Conservation (phyloP, 2,888 invertebrate species). For the Lymantria monacha region DNA sequence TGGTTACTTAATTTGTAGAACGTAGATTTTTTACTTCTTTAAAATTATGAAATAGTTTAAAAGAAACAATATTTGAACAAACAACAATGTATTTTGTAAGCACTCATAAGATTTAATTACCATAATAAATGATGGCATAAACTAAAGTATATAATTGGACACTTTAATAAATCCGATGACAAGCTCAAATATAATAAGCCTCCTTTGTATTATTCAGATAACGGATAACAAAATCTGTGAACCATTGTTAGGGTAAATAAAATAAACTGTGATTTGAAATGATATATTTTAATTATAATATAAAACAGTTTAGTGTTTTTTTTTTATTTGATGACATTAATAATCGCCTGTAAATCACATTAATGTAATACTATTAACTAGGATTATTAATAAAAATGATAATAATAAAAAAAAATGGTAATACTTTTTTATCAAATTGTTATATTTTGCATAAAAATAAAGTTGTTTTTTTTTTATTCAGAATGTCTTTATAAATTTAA, state of each 20-base stretch:
- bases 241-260: constrained; percentile 14
- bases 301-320: background rate
- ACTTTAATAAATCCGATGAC: constrained; percentile 18
- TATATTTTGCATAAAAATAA: too few relatives aligned
- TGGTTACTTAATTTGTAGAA: too few relatives aligned
- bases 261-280: constrained; percentile 1
- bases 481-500: too few relatives aligned
- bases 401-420: too few relatives aligned
- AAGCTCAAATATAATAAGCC: constrained; percentile 15
- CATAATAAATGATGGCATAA: constrained; percentile 26
- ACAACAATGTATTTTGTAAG: background rate
- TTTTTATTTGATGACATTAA: background rate
- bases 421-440: too few relatives aligned
- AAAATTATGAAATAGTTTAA: too few relatives aligned
- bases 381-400: too few relatives aligned
- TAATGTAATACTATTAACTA: too few relatives aligned
- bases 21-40: too few relatives aligned
- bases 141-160: constrained; percentile 21
- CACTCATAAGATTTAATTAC: constrained; percentile 8
- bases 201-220: constrained; percentile 20
- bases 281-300: background rate
- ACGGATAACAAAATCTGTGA: background rate
- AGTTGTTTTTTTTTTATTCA: too few relatives aligned
- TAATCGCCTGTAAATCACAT: too few relatives aligned
- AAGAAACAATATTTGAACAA: too few relatives aligned